These are phyloP conservation scores for Peromyscus leucopus DNA, from an alignment of 2,113 vertebrate species.

Conservation along the genomic window DNA sequence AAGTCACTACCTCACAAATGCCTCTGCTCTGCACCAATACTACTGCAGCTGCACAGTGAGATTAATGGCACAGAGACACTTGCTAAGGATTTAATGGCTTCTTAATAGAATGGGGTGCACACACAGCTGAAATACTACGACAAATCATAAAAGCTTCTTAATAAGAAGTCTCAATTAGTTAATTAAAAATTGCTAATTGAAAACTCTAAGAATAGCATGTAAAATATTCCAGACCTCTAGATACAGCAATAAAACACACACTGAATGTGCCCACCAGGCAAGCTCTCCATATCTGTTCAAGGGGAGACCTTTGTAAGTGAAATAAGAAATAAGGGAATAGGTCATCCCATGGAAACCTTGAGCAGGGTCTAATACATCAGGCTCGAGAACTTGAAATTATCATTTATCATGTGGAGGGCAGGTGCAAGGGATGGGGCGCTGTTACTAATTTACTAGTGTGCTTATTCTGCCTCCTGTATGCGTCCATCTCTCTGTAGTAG, in stretches of 20 bases:
- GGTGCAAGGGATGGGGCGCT: constrained; percentile 47
- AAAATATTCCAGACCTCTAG: constrained; percentile 75
- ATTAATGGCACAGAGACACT: constrained; percentile 71
- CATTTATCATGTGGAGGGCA: constrained; percentile 56
- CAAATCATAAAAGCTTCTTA: constrained; percentile 80
- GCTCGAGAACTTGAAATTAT: neutral
- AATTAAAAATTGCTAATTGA: constrained; percentile 83
- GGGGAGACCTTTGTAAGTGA: constrained; percentile 41
- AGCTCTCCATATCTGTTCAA: neutral
- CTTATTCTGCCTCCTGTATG: neutral
- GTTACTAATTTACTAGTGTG: constrained; percentile 54
- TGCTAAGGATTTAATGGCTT: constrained; percentile 80
- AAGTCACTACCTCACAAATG: constrained; percentile 30
- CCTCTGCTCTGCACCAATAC: neutral
- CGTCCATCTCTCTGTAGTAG: neutral
- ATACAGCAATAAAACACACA: constrained; percentile 73
- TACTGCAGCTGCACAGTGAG: constrained; percentile 55
- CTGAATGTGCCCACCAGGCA: constrained; percentile 48
- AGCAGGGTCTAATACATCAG: constrained; percentile 40
- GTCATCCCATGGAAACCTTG: constrained; percentile 46
- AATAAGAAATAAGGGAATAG: constrained; percentile 65
- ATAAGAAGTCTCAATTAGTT: constrained; percentile 82
- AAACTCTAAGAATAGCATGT: constrained; percentile 77
- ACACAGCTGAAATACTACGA: constrained; percentile 65
- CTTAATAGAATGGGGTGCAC: constrained; percentile 77